Evolutionary conservation across 2,888 invertebrate genomes (phyloP).

Genomic region (Poecilus cupreus): DNA sequence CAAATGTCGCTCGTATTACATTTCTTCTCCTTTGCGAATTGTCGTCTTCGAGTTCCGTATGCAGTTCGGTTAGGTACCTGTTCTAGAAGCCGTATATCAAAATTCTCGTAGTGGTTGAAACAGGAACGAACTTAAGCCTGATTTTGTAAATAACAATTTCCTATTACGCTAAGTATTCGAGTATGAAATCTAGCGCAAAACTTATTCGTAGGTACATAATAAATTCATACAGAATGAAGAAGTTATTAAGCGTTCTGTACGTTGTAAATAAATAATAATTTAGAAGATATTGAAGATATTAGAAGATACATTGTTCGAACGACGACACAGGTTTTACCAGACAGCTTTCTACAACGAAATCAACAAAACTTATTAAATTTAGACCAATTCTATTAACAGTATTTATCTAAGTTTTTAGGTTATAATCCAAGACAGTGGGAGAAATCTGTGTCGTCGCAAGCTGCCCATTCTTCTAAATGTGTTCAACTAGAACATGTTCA

Average conservation of each 20-base stretch:
- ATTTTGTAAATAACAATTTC: conserved; percentile 37
- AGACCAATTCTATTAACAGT: too few relatives aligned
- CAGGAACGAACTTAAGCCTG: conserved; percentile 32
- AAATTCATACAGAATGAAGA: conserved; percentile 1
- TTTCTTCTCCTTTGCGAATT: conserved; percentile 10
- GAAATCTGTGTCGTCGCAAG: neutral
- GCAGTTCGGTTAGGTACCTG: conserved; percentile 24
- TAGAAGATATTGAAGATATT: neutral
- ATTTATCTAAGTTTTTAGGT: too few relatives aligned
- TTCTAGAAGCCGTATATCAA: conserved; percentile 18
- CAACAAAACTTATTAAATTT: too few relatives aligned
- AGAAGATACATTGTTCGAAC: too few relatives aligned
- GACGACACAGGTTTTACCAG: neutral
- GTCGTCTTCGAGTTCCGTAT: neutral
- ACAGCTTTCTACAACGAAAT: too few relatives aligned
- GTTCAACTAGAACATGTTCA: conserved; percentile 9
- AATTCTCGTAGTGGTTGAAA: neutral
- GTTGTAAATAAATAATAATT: conserved; percentile 23
- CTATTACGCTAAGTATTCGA: conserved; percentile 46
- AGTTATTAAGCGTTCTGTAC: neutral
- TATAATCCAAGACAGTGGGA: too few relatives aligned
- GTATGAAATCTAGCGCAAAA: conserved; percentile 18
- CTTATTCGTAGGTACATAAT: neutral
- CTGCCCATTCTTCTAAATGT: conserved; percentile 9
- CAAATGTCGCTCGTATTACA: too few relatives aligned